Base-by-base conservation (phyloP, 2,888 invertebrate species). In the Auanema freiburgensis region DNA sequence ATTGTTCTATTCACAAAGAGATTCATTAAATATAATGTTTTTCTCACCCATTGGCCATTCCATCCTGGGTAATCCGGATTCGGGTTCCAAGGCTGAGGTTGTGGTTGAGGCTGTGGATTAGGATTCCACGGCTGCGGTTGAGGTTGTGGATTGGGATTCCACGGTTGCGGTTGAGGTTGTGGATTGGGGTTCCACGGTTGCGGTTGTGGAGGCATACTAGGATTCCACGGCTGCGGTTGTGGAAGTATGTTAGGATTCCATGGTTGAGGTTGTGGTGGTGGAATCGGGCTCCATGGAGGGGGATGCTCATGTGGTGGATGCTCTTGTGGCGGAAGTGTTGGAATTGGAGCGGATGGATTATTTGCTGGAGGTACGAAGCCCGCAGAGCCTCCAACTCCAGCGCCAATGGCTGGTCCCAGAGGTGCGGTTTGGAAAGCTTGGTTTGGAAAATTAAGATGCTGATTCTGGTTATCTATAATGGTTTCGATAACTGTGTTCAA, bases 81-180 rank as follows among this genome's bases (percentile, higher is more conserved):
- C 6, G 40, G 25, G 21, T 62, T 60, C n/a, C 55, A 59, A 42
- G 57, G 60, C 24, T 14, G 41, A 11, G 44, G 41, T 33, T 44
- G 44, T n/a, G 16, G 25, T 50, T 58, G 58, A 40, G 12, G 33
- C 25, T 24, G 58, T 11, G 16, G 50, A 18, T 24, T 23, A n/a
- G 44, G 57, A 21, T 57, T 41, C 50, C 49, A 46, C 12, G 49
- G 58, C 50, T 59, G 59, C 42, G 49, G 18, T 57, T 12, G 57
- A 16, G 14, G 43, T 25, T 57, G 44, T 10, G 46, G 57, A 24
- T 33, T 33, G 3, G 33, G 33, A 33, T 33, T 33, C 33, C 33
- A 33, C 8, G 33, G 33, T 8, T 33, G 33, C 33, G 33, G 33
- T 33, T 33, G 33, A 33, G 33, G 33, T 33, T 33, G 33, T 33